A percentile compares a stretch with the other conserved stretches of the same genome.
Conservation (phyloP, 92 coral and sea anemone species). For the Anthopleura xanthogrammica region DNA sequence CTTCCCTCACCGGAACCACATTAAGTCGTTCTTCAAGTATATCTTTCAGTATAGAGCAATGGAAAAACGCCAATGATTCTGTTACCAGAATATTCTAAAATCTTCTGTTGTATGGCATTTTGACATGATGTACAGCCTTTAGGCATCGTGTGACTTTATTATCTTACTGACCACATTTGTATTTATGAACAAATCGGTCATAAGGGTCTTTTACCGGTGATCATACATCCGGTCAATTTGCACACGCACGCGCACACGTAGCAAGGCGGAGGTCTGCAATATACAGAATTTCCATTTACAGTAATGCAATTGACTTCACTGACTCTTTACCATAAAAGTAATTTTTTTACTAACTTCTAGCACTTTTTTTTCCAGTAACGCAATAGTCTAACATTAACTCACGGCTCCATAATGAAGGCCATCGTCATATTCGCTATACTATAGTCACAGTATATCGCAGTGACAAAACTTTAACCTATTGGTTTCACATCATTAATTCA, state of each 20-base stretch:
- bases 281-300: not conserved
- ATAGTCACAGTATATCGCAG: not conserved
- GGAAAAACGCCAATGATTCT: not conserved
- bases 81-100: not conserved
- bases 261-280: not conserved
- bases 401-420: too few species aligned
- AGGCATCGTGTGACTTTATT: not conserved
- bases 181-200: not conserved
- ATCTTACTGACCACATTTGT: not conserved
- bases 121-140: not conserved
- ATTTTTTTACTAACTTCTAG: too few species aligned
- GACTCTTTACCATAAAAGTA: too few species aligned
- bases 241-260: not conserved
- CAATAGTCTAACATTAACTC: too few species aligned
- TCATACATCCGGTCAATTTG: not conserved
- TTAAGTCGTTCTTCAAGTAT: not conserved
- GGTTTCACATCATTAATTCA: not conserved
- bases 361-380: too few species aligned
- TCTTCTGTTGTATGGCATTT: not conserved
- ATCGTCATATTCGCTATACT: not conserved
- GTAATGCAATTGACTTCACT: not conserved
- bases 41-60: too few species aligned
- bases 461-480: not conserved
- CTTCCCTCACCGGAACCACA: not conserved
- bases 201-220: not conserved